Base-by-base conservation (phyloP, 2,113 vertebrate genomes). In the Pitta sordida region DNA sequence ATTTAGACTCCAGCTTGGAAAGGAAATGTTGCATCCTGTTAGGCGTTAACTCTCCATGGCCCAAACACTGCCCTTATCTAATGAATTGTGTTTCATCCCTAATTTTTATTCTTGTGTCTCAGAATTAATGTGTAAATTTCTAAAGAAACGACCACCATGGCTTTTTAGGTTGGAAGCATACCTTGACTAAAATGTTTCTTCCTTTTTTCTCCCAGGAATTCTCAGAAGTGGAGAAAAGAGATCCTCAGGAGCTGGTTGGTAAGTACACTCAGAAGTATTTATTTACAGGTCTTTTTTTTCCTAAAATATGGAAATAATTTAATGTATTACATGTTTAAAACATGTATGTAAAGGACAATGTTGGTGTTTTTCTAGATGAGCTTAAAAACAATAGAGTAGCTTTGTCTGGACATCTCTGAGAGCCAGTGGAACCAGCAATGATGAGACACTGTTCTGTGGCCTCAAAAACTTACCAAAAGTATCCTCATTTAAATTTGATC, bases 241-340 rank as follows among this genome's bases (percentile, higher is more conserved):
- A 99, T 90, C 99, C 99, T 69, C 99, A 99, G 96, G 99, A 99
- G 75, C 97, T 99, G 29, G 99, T 99, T 89, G 99, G 99, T 99
- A 94, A 98, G 99, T 98, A 83, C 10, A 9, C 34, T 59, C 36
- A 56, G 37, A 91, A 65, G 13, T 92, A 48, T 70, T 79, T 83
- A 43, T 62, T 88, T 24, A 30, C 6, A 3, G n/a, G 1, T 4
- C 39, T 77, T 37, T 30, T 67, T 70, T 58, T 32, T 44, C 32
- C 62, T 37, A 92, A 94, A 79, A 49, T 30, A 63, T 3, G 20
- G 55, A 73, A 68, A 64, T 56, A 27, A 59, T 80, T 79, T 37
- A 4, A 48, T 39, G 7, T 46, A 7, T 32, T 55, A 10, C 23
- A 17, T 14, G 7, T 59, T 44, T 46, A 30, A 74, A 59, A 48